These are phyloP conservation scores for Mylabris phalerata DNA, from an alignment of 1,140 invertebrate species.

Conservation along the genomic window DNA sequence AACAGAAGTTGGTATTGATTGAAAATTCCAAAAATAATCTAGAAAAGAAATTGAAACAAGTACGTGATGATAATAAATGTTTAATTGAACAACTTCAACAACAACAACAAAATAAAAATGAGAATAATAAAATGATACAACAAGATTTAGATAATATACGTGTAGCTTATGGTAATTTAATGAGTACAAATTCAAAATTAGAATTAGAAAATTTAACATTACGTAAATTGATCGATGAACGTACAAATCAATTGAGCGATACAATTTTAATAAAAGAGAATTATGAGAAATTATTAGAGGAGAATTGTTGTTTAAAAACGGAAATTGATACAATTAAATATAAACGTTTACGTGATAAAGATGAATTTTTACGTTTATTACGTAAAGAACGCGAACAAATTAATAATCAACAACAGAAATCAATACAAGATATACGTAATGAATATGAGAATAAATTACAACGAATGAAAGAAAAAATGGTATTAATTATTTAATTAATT, in stretches of 20 bases:
- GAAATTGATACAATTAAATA: constrained; percentile 39
- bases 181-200: constrained; percentile 32
- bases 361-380: constrained; percentile 32
- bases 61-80: constrained; percentile 30
- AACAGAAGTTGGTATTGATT: constrained; percentile 24
- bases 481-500: constrained; percentile 43
- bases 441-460: constrained; percentile 60
- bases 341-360: constrained; percentile 34
- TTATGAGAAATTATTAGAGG: constrained; percentile 38
- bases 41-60: constrained; percentile 28
- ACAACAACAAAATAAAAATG: constrained; percentile 1
- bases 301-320: constrained; percentile 34
- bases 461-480: constrained; percentile 61
- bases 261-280: constrained; percentile 32
- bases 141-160: constrained; percentile 27
- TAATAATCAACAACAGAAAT: constrained; percentile 21
- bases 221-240: constrained; percentile 29
- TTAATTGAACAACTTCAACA: constrained; percentile 2
- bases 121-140: constrained; percentile 11
- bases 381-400: constrained; percentile 30
- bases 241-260: constrained; percentile 27
- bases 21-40: constrained; percentile 32
- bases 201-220: constrained; percentile 33
- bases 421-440: constrained; percentile 46
- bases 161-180: constrained; percentile 30